phyloP scores from a whole-genome alignment of 2,888 invertebrate genomes.

The Andrena praecox region DNA sequence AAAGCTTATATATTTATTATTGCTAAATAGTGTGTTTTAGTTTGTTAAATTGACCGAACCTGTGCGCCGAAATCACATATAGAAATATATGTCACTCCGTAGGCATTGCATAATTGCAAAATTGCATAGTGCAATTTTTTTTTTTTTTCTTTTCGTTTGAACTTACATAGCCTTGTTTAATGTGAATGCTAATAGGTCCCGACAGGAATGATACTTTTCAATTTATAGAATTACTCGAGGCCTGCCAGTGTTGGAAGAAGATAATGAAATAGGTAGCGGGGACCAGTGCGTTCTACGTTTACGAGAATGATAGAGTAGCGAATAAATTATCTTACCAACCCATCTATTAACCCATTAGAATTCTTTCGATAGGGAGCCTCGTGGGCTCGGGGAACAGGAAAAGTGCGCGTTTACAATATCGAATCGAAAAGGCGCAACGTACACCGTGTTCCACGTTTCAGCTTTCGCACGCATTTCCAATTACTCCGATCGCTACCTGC shows the following conservation, averaged over 20 bases:
- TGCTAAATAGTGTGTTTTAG: too few relatives aligned
- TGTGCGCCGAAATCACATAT: too few relatives aligned
- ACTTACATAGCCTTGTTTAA: neutral
- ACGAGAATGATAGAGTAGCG: conserved; percentile 2
- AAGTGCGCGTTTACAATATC: neutral
- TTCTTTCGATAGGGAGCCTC: neutral
- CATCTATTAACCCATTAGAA: neutral
- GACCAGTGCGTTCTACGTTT: neutral
- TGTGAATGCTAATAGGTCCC: neutral
- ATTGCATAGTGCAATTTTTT: neutral
- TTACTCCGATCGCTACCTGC: conserved; percentile 26
- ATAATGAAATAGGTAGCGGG: neutral
- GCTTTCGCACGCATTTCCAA: conserved; percentile 19
- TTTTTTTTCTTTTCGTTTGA: neutral
- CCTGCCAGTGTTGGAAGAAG: neutral
- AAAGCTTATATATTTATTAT: too few relatives aligned
- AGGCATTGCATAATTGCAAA: neutral
- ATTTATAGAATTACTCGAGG: neutral
- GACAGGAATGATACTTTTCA: conserved; percentile 6
- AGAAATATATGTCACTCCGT: too few relatives aligned
- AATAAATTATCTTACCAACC: neutral
- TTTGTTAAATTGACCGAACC: too few relatives aligned
- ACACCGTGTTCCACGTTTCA: neutral
- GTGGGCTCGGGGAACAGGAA: neutral
- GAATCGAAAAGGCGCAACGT: neutral